Percentiles rank a stretch among this genome's conserved stretches.
These are phyloP conservation scores for Argyra leucocephala DNA, from an alignment of 2,888 invertebrate genomes.

Conservation along the genomic window DNA sequence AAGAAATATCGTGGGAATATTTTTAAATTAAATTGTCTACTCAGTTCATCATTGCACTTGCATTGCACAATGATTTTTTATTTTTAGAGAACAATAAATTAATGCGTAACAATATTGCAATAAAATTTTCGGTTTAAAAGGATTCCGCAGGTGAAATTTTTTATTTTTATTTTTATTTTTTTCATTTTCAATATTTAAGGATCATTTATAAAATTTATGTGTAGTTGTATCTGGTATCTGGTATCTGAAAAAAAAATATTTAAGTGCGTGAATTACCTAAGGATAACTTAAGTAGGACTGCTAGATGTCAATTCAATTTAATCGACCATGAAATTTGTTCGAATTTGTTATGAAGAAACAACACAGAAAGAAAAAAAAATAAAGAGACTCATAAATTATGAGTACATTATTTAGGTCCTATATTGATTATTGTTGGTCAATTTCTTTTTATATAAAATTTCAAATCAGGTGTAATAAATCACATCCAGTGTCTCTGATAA, in stretches of 20 bases:
- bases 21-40: too few relatives aligned
- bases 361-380: not conserved
- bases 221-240: too few relatives aligned
- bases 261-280: not conserved
- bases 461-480: too few relatives aligned
- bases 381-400: not conserved
- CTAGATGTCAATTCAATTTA: not conserved
- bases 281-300: not conserved
- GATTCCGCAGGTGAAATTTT: not conserved
- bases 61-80: not conserved
- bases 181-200: too few relatives aligned
- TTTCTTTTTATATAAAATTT: not conserved
- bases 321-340: not conserved
- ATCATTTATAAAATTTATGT: too few relatives aligned
- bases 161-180: too few relatives aligned
- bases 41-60: too few relatives aligned
- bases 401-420: not conserved
- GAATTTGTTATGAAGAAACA: not conserved
- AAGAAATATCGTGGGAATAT: too few relatives aligned
- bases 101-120: conserved; percentile 6
- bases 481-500: too few relatives aligned
- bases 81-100: too few relatives aligned
- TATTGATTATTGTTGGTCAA: not conserved
- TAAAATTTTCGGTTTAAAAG: not conserved
- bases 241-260: too few relatives aligned